These are phyloP conservation scores for Lagorchestes hirsutus DNA, from an alignment of 2,797 vertebrate genomes.

Conservation along the genomic window DNA sequence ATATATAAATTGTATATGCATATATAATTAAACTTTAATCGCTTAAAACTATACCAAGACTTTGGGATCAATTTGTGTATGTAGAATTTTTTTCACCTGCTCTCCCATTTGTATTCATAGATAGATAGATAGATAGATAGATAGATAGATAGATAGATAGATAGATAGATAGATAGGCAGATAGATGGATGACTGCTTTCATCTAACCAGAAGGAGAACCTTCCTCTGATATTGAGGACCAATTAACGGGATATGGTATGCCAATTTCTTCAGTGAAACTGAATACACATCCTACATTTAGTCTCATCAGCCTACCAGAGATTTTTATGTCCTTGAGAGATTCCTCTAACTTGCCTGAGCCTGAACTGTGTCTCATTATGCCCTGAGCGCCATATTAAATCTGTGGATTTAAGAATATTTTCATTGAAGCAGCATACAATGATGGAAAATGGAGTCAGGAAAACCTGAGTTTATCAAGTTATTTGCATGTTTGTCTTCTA, in stretches of 20 bases:
- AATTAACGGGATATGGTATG: background rate
- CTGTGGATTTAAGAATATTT: background rate
- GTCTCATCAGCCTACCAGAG: background rate
- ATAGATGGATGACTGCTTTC: background rate
- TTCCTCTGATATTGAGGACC: background rate
- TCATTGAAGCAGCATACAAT: background rate
- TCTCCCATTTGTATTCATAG: background rate
- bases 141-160: too few relatives aligned
- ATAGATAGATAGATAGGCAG: too few relatives aligned
- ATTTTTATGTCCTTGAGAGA: background rate
- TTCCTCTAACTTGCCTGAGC: background rate
- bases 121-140: background rate
- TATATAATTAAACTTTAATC: background rate
- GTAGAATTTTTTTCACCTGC: background rate
- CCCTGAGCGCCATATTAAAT: background rate
- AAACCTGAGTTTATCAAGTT: background rate
- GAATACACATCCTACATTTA: background rate
- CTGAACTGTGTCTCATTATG: background rate
- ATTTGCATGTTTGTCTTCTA: background rate
- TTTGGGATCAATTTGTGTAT: background rate
- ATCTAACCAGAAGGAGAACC: background rate
- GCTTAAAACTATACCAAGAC: background rate
- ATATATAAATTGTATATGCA: background rate
- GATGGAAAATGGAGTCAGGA: background rate
- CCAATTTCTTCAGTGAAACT: background rate